A percentile compares a stretch with the other conserved stretches of the same genome.
phyloP scores from a whole-genome alignment of 1,140 invertebrate species.

The Bicyclus anynana region DNA sequence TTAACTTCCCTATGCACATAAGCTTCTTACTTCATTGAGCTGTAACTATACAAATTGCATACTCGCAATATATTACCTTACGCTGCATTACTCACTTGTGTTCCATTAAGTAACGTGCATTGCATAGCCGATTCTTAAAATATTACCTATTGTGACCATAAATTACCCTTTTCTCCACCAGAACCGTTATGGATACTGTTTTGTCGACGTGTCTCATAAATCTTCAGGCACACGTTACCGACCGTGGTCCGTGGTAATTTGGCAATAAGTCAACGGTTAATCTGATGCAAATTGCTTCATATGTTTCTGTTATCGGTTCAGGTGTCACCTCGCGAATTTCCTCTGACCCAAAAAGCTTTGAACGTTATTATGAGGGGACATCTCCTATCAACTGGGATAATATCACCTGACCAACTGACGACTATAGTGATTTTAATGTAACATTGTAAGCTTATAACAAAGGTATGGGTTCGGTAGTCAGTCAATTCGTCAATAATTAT shows the following conservation, averaged over 20 bases:
- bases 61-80: too few species aligned
- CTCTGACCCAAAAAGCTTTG: slow-evolving; percentile 15
- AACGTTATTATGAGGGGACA: slow-evolving; percentile 10
- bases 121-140: background rate
- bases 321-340: slow-evolving; percentile 22
- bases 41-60: too few species aligned
- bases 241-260: slow-evolving; percentile 17
- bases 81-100: background rate
- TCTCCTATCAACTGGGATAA: slow-evolving; percentile 11
- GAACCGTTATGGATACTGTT: slow-evolving; percentile 4
- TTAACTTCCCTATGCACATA: too few species aligned
- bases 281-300: slow-evolving; percentile 44
- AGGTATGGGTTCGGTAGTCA: too few species aligned
- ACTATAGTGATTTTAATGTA: too few species aligned
- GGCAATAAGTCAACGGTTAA: slow-evolving; percentile 38
- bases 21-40: too few species aligned
- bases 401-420: too few species aligned
- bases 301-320: slow-evolving; percentile 26
- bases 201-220: slow-evolving; percentile 20
- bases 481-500: too few species aligned
- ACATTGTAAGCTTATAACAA: too few species aligned
- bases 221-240: slow-evolving; percentile 14
- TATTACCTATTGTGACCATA: slow-evolving; percentile 1
- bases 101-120: background rate
- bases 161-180: background rate